Percentiles rank a stretch among this genome's conserved stretches.
Evolutionary conservation across 2,888 invertebrate species (phyloP).

Genomic region (Amphipyra berbera): DNA sequence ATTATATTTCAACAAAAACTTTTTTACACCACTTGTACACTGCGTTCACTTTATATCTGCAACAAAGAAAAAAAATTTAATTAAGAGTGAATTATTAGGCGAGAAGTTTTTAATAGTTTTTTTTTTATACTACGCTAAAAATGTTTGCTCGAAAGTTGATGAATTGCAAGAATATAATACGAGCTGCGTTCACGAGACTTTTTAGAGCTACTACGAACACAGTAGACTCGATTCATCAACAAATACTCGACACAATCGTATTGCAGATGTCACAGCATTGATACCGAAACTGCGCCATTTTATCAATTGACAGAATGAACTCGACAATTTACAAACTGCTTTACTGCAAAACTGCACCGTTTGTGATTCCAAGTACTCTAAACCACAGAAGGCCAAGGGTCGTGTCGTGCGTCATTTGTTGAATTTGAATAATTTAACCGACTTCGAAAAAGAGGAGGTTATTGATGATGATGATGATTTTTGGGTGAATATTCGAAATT

Average conservation of each 20-base stretch:
- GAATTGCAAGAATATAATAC: too few relatives aligned
- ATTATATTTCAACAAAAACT: conserved; percentile 35
- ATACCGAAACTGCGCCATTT: conserved; percentile 16
- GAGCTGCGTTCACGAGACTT: not conserved
- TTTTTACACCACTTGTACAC: conserved; percentile 50
- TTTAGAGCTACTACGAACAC: not conserved
- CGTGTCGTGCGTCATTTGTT: too few relatives aligned
- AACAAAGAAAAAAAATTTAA: conserved; percentile 52
- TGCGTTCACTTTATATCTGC: conserved; percentile 54
- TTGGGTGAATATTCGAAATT: too few relatives aligned
- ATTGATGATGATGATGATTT: too few relatives aligned
- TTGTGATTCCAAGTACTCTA: conserved; percentile 2
- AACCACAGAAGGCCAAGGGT: too few relatives aligned
- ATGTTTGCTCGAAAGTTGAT: too few relatives aligned
- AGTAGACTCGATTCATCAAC: conserved; percentile 8
- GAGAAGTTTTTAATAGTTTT: not conserved
- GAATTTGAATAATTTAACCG: too few relatives aligned
- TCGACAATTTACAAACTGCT: conserved; percentile 16
- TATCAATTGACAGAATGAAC: conserved; percentile 24
- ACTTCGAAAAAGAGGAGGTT: too few relatives aligned
- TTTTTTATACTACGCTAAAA: not conserved
- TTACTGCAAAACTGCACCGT: conserved; percentile 1
- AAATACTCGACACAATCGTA: conserved; percentile 21
- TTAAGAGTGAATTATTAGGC: conserved; percentile 30
- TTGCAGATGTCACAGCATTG: conserved; percentile 24